phyloP scores from a whole-genome alignment of 2,888 invertebrate species.

The Lasioglossum zephyrum region DNA sequence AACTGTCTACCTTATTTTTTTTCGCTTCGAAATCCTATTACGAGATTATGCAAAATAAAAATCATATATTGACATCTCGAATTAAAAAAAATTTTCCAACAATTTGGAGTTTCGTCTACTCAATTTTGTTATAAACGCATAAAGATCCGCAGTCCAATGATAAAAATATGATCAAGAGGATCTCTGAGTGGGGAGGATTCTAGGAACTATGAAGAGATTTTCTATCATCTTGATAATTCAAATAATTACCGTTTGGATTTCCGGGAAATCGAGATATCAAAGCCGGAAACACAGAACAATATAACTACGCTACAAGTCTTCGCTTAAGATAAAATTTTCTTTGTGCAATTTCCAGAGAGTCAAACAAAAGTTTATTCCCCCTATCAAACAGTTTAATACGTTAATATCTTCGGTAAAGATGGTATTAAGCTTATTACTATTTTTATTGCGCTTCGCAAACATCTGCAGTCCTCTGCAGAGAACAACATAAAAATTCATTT shows the following conservation, averaged over 20 bases:
- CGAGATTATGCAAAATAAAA: not conserved
- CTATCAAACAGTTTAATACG: constrained; percentile 1
- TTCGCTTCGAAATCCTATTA: not conserved
- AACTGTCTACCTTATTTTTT: not conserved
- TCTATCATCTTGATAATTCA: too few species aligned
- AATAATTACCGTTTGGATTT: not conserved
- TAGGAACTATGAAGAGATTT: not conserved
- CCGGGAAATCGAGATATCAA: not conserved
- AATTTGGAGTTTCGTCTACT: too few species aligned
- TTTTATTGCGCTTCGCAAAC: not conserved
- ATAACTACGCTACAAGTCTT: not conserved
- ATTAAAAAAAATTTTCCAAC: too few species aligned
- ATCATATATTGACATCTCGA: too few species aligned
- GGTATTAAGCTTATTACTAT: not conserved
- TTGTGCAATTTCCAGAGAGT: not conserved
- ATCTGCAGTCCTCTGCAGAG: not conserved
- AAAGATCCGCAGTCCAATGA: too few species aligned
- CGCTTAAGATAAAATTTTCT: not conserved
- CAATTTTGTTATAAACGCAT: too few species aligned
- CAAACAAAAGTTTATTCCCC: not conserved
- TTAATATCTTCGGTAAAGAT: not conserved
- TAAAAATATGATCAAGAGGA: not conserved
- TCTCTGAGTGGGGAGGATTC: not conserved
- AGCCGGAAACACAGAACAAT: not conserved
- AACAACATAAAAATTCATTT: not conserved